A percentile compares a stretch with the other conserved stretches of the same genome.
These are phyloP conservation scores for Drosophila pegasa DNA, from an alignment of 2,888 invertebrate genomes.

Conservation along the genomic window DNA sequence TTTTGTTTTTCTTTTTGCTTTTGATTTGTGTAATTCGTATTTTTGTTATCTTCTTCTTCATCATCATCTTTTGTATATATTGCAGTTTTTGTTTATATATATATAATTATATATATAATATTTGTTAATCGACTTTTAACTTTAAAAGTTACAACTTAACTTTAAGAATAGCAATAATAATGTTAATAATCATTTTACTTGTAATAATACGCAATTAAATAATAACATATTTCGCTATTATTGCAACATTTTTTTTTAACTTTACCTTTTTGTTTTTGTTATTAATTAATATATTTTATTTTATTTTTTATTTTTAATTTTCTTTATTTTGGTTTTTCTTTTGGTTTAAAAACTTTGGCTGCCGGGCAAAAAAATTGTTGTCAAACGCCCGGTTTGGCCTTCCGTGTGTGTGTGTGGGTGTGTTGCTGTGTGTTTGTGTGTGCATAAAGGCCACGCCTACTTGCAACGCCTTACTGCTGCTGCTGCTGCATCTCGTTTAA, in stretches of 20 bases:
- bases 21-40: slow-evolving; percentile 66
- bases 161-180: slow-evolving; percentile 62
- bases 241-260: slow-evolving; percentile 67
- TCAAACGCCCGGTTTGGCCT: slow-evolving; percentile 55
- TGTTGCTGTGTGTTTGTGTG: slow-evolving; percentile 15
- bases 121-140: slow-evolving; percentile 68
- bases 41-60: background rate
- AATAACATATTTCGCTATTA: slow-evolving; percentile 81
- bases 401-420: slow-evolving; percentile 29
- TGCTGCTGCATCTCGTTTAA: slow-evolving; percentile 69
- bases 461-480: slow-evolving; percentile 39
- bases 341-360: slow-evolving; percentile 60
- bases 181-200: slow-evolving; percentile 65
- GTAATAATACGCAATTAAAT: slow-evolving; percentile 73
- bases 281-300: slow-evolving; percentile 21
- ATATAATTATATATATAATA: slow-evolving; percentile 25
- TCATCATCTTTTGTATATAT: slow-evolving; percentile 65
- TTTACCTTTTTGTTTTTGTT: slow-evolving; percentile 26
- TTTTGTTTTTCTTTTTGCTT: slow-evolving; percentile 19
- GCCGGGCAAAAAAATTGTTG: slow-evolving; percentile 49
- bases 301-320: slow-evolving; percentile 28
- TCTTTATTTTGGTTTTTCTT: slow-evolving; percentile 21
- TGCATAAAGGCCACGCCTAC: slow-evolving; percentile 54
- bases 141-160: slow-evolving; percentile 76
- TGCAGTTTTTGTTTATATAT: slow-evolving; percentile 57